phyloP scores from a whole-genome alignment of 2,888 invertebrate species.

The Smittia sp. region DNA sequence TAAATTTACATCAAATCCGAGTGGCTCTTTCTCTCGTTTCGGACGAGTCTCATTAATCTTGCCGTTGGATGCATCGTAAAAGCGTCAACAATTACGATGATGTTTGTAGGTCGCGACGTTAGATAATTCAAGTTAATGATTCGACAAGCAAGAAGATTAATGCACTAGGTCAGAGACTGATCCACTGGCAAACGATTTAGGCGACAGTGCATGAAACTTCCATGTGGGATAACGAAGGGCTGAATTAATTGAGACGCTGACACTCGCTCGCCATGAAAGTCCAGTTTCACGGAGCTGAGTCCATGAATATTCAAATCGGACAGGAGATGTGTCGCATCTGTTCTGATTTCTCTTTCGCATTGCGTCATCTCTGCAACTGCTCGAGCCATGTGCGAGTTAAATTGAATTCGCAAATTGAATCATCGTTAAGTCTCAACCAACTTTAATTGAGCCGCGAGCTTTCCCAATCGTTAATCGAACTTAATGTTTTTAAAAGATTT shows the following conservation, averaged over 20 bases:
- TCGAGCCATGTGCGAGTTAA: background rate
- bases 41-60: slow-evolving; percentile 4
- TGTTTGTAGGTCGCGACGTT: background rate
- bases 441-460: background rate
- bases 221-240: background rate
- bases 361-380: background rate
- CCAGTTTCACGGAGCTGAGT: background rate
- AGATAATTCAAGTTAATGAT: background rate
- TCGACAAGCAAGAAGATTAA: background rate
- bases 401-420: background rate
- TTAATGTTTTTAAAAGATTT: no score
- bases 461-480: no score
- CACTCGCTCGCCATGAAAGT: slow-evolving; percentile 7
- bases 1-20: slow-evolving; percentile 36
- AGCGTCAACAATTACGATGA: background rate
- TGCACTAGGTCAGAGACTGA: background rate
- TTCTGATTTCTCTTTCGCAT: slow-evolving; percentile 14
- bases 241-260: slow-evolving; percentile 31
- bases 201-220: no score
- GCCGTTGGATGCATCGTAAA: background rate
- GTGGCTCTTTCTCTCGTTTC: slow-evolving; percentile 7
- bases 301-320: background rate
- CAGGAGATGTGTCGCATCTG: background rate
- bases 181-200: no score
- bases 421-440: background rate